phyloP scores from a whole-genome alignment of 2,797 vertebrate species.

The Choloepus didactylus region DNA sequence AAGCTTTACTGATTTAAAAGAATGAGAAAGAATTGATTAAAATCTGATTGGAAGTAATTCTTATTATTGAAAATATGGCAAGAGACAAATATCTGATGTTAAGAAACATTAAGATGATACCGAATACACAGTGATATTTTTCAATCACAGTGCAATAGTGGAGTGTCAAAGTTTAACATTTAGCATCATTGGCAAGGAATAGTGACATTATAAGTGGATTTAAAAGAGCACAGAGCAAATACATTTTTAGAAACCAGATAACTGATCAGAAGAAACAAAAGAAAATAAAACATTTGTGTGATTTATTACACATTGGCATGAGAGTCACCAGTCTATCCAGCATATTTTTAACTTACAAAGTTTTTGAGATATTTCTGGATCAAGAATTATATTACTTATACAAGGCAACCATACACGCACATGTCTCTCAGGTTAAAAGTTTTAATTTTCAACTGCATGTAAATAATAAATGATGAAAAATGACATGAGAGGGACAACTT shows the following conservation, averaged over 20 bases:
- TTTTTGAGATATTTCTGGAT: not conserved
- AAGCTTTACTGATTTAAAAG: not conserved
- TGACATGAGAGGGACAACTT: not conserved
- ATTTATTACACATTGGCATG: not conserved
- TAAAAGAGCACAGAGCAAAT: not conserved
- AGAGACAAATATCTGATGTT: not conserved
- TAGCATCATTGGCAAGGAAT: not conserved
- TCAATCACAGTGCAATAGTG: not conserved
- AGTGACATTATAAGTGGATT: not conserved
- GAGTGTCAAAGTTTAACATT: slow-evolving; percentile 44
- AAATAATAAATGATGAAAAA: slow-evolving; percentile 68
- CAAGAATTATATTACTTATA: slow-evolving; percentile 9
- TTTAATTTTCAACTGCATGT: slow-evolving; percentile 51
- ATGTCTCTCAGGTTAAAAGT: not conserved
- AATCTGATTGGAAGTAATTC: not conserved
- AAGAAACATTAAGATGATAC: not conserved
- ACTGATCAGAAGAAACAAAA: not conserved
- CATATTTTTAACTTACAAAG: not conserved
- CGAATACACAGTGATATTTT: not conserved
- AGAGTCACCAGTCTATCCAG: not conserved
- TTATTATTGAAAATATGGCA: not conserved
- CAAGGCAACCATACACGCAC: not conserved
- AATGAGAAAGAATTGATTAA: not conserved
- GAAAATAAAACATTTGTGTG: not conserved
- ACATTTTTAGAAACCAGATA: not conserved